Evolutionary conservation across 2,797 vertebrate genomes (phyloP).

Genomic region (Helostoma temminkii): DNA sequence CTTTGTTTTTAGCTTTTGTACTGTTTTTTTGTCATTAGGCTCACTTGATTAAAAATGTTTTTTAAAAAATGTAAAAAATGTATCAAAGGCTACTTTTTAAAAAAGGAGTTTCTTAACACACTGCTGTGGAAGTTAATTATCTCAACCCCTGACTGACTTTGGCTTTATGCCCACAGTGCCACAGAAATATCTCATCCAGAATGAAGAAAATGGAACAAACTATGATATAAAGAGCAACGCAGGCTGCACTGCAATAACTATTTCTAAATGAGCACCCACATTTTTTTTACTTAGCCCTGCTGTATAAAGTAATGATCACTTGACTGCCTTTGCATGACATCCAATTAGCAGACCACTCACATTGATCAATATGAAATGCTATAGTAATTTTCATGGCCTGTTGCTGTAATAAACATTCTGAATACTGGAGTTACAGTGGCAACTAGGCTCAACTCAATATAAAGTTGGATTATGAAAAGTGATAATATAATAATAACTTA

Average conservation of each 20-base stretch:
- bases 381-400: conserved; percentile 45
- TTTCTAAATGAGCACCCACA: conserved; percentile 11
- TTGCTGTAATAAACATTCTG: conserved; percentile 55
- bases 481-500: neutral
- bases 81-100: no score
- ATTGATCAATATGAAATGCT: conserved; percentile 66
- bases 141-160: conserved; percentile 49
- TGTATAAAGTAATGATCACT: conserved; percentile 56
- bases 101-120: conserved; percentile 29
- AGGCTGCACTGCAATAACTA: neutral
- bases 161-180: conserved; percentile 32
- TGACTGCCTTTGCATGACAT: conserved; percentile 44
- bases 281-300: conserved; percentile 36
- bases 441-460: neutral
- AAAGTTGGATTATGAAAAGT: neutral
- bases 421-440: conserved; percentile 24
- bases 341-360: conserved; percentile 56
- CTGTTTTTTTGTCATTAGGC: no score
- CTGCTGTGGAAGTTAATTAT: conserved; percentile 58
- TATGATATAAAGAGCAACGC: neutral
- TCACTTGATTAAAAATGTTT: conserved; percentile 43
- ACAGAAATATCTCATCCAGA: conserved; percentile 28
- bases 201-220: neutral
- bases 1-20: conserved; percentile 53
- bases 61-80: conserved; percentile 13